phyloP scores from a whole-genome alignment of 2,797 vertebrate species.

The Lutjanus campechanus region DNA sequence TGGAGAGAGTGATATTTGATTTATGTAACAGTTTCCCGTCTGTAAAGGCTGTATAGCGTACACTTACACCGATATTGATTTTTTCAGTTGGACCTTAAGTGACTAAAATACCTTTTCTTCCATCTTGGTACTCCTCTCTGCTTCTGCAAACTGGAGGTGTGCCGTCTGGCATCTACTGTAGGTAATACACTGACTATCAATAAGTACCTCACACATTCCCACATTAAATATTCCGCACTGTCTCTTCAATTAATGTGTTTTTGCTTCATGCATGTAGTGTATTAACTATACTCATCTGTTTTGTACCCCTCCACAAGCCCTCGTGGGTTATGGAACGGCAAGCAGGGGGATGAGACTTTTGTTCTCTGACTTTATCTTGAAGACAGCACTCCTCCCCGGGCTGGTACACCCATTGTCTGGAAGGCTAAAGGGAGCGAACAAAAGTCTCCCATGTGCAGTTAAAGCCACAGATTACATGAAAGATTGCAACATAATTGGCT shows the following conservation, averaged over 20 bases:
- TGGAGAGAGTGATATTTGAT: no score
- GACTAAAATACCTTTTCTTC: no score
- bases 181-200: no score
- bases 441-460: slow-evolving; percentile 18
- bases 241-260: background rate
- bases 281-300: slow-evolving; percentile 5
- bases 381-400: slow-evolving; percentile 10
- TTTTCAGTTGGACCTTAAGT: no score
- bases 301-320: background rate
- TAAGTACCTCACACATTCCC: no score
- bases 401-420: slow-evolving; percentile 11
- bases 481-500: slow-evolving; percentile 49
- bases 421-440: slow-evolving; percentile 35
- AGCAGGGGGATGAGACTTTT: slow-evolving; percentile 14
- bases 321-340: background rate
- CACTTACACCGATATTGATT: no score
- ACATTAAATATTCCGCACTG: no score
- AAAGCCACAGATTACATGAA: slow-evolving; percentile 54
- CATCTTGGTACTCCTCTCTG: no score
- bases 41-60: no score
- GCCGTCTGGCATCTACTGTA: no score
- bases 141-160: no score
- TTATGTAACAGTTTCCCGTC: no score
- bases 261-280: background rate
- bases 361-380: slow-evolving; percentile 31